phyloP scores from a whole-genome alignment of 2,888 invertebrate species.

The Malthinus seriepunctatus region DNA sequence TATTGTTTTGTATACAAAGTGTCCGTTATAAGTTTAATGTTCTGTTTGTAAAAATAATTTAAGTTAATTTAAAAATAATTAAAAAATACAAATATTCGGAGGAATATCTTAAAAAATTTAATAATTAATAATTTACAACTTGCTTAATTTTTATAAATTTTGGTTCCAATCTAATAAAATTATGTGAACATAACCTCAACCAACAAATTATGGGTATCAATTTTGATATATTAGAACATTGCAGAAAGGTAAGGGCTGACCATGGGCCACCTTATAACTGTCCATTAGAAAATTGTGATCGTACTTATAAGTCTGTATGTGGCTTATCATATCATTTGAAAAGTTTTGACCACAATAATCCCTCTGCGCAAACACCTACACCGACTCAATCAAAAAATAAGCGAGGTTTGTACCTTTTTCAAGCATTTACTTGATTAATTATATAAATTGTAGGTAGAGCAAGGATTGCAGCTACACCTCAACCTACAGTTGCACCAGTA shows the following conservation, averaged over 20 bases:
- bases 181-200: not conserved
- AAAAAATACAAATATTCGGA: too few species aligned
- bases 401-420: slow-evolving; percentile 54
- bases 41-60: too few species aligned
- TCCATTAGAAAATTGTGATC: slow-evolving; percentile 82
- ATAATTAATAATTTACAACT: too few species aligned
- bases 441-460: slow-evolving; percentile 9
- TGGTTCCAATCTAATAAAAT: too few species aligned
- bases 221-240: slow-evolving; percentile 85
- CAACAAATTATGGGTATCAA: slow-evolving; percentile 70
- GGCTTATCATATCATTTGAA: slow-evolving; percentile 86
- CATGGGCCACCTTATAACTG: slow-evolving; percentile 86
- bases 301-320: slow-evolving; percentile 83
- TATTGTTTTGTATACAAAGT: too few species aligned
- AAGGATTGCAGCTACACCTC: slow-evolving; percentile 6
- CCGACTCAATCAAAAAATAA: slow-evolving; percentile 63
- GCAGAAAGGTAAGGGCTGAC: slow-evolving; percentile 78
- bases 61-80: too few species aligned
- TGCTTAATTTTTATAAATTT: too few species aligned
- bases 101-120: too few species aligned
- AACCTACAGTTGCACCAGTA: slow-evolving; percentile 55
- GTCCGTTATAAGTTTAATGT: too few species aligned
- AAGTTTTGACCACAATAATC: slow-evolving; percentile 83
- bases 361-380: slow-evolving; percentile 66
- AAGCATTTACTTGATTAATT: not conserved